A percentile compares a stretch with the other conserved stretches of the same genome.
These are phyloP conservation scores for Scopus umbretta DNA, from an alignment of 2,113 vertebrate genomes.

Conservation along the genomic window DNA sequence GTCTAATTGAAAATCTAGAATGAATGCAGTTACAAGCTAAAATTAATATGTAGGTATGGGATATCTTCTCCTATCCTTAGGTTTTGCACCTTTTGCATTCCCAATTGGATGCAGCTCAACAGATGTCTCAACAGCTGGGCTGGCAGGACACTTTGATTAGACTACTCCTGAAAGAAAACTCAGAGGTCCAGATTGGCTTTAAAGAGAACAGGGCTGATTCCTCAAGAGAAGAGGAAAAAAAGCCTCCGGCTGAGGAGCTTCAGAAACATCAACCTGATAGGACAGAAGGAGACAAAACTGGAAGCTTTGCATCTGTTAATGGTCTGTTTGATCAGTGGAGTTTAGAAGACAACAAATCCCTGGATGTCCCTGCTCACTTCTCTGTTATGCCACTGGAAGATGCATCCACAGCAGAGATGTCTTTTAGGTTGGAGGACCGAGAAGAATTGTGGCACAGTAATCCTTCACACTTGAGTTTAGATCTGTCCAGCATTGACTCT, in stretches of 20 bases:
- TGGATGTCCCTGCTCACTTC: constrained; percentile 72
- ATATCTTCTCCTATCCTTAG: constrained; percentile 66
- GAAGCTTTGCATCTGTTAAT: constrained; percentile 49
- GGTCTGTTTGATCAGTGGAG: constrained; percentile 72
- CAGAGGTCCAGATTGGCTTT: constrained; percentile 34
- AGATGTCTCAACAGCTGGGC: constrained; percentile 88
- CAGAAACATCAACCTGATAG: constrained; percentile 58
- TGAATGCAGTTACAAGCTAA: neutral
- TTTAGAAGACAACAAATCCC: constrained; percentile 76
- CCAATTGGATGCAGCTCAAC: constrained; percentile 84
- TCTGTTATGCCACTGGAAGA: constrained; percentile 70
- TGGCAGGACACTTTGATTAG: constrained; percentile 95
- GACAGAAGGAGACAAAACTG: constrained; percentile 70
- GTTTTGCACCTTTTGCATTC: constrained; percentile 88
- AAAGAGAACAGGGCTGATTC: constrained; percentile 59
- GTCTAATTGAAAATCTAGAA: neutral
- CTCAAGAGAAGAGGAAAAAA: constrained; percentile 68
- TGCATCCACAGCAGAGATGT: constrained; percentile 74
- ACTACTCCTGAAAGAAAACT: constrained; percentile 81
- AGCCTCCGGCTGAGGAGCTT: constrained; percentile 56
- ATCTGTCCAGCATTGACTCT: constrained; percentile 82
- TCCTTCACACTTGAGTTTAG: constrained; percentile 81
- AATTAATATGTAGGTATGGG: neutral
- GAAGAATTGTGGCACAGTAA: constrained; percentile 80
- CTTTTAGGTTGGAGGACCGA: constrained; percentile 62